Percentiles rank a stretch among this genome's conserved stretches.
Evolutionary conservation across 1,140 invertebrate species (phyloP).

Genomic region (Teleopsis dalmanni): DNA sequence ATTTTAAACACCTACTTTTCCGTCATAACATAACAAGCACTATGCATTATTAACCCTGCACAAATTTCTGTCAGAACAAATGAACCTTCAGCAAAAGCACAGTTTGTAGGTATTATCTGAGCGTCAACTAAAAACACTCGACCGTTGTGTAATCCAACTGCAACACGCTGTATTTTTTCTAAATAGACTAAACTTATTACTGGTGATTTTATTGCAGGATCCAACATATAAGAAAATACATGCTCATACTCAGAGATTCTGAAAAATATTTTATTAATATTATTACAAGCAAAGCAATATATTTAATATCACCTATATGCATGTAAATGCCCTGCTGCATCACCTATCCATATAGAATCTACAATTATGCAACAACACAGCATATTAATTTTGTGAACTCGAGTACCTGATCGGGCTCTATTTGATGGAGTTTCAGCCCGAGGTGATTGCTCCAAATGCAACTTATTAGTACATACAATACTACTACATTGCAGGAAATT

Average conservation of each 20-base stretch:
- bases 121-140: conserved; percentile 64
- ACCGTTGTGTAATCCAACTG: conserved; percentile 65
- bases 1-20: conserved; percentile 39
- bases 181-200: conserved; percentile 60
- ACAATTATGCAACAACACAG: conserved; percentile 53
- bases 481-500: conserved; percentile 30
- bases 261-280: conserved; percentile 15
- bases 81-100: conserved; percentile 57
- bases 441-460: conserved; percentile 17
- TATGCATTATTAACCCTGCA: conserved; percentile 54
- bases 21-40: conserved; percentile 48
- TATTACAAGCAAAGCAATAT: not conserved
- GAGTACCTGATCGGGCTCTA: conserved; percentile 12
- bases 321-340: conserved; percentile 70
- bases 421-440: not conserved
- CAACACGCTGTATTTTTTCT: conserved; percentile 58
- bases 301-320: conserved; percentile 53
- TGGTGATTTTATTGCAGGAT: conserved; percentile 48
- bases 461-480: conserved; percentile 29
- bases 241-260: conserved; percentile 49
- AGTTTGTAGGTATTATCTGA: conserved; percentile 52
- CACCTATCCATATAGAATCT: conserved; percentile 75
- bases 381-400: conserved; percentile 35
- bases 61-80: conserved; percentile 73
- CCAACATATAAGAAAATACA: conserved; percentile 52